phyloP scores from a whole-genome alignment of 2,888 invertebrate genomes.

The Cryptophagus acutangulus region DNA sequence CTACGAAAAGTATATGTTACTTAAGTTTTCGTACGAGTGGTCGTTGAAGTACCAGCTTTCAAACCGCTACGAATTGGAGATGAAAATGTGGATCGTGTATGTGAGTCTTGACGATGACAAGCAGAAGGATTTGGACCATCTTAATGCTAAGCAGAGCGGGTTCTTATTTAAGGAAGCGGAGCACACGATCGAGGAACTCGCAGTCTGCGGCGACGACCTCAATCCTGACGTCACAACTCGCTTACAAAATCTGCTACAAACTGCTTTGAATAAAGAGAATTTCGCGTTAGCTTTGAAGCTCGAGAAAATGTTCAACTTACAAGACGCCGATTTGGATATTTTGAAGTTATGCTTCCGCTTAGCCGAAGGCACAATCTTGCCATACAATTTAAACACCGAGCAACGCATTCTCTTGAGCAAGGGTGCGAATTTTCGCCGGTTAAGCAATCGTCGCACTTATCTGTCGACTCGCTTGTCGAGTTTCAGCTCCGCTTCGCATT shows the following conservation, averaged over 20 bases:
- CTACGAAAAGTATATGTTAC: conserved; percentile 50
- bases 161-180: conserved; percentile 12
- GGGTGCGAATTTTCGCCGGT: conserved; percentile 42
- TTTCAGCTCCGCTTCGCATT: conserved; percentile 31
- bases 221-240: conserved; percentile 45
- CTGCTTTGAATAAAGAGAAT: conserved; percentile 54
- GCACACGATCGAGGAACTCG: conserved; percentile 16
- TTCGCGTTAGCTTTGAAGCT: conserved; percentile 59
- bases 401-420: conserved; percentile 55
- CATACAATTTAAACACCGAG: conserved; percentile 60
- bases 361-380: conserved; percentile 59
- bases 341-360: conserved; percentile 59
- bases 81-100: conserved; percentile 39
- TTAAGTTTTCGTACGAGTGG: conserved; percentile 43
- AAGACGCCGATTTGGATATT: conserved; percentile 53
- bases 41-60: conserved; percentile 33
- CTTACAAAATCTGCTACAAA: conserved; percentile 52
- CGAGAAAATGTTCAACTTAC: conserved; percentile 51
- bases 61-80: conserved; percentile 37
- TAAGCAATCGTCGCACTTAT: conserved; percentile 45
- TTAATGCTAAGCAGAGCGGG: conserved; percentile 9
- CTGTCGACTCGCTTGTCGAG: conserved; percentile 36
- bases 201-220: conserved; percentile 17
- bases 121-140: conserved; percentile 16
- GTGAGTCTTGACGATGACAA: conserved; percentile 32